phyloP scores from a whole-genome alignment of 1,140 invertebrate genomes.

The Himalopsyche phryganea region DNA sequence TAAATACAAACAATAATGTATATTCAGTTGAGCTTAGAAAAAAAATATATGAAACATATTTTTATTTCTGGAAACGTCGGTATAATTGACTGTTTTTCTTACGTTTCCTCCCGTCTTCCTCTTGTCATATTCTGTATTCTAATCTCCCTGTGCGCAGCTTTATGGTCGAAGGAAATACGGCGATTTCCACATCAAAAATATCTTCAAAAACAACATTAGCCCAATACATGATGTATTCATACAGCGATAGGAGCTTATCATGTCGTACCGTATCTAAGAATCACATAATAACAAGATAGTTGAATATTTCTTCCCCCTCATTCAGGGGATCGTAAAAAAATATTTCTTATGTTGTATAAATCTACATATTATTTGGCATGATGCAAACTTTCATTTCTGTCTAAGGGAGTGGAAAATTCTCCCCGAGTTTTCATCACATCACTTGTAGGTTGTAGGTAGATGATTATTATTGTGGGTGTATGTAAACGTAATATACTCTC shows the following conservation, averaged over 20 bases:
- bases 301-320: constrained; percentile 15
- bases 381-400: constrained; percentile 15
- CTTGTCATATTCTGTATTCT: constrained; percentile 29
- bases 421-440: not conserved
- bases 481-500: too few species aligned
- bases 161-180: constrained; percentile 13
- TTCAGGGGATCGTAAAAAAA: constrained; percentile 17
- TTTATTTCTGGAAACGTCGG: constrained; percentile 4
- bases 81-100: constrained; percentile 12
- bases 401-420: constrained; percentile 14
- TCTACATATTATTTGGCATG: constrained; percentile 20
- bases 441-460: too few species aligned
- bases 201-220: constrained; percentile 32
- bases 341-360: constrained; percentile 23
- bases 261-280: constrained; percentile 15
- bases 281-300: constrained; percentile 32
- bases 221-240: constrained; percentile 29
- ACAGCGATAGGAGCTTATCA: not conserved
- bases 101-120: constrained; percentile 23
- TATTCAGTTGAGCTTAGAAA: too few species aligned
- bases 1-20: too few species aligned
- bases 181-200: constrained; percentile 21
- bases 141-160: constrained; percentile 24
- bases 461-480: too few species aligned
- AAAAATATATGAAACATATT: too few species aligned